Evolutionary conservation across 2,797 vertebrate genomes (phyloP).

Genomic region (Phyllotis vaccarum): DNA sequence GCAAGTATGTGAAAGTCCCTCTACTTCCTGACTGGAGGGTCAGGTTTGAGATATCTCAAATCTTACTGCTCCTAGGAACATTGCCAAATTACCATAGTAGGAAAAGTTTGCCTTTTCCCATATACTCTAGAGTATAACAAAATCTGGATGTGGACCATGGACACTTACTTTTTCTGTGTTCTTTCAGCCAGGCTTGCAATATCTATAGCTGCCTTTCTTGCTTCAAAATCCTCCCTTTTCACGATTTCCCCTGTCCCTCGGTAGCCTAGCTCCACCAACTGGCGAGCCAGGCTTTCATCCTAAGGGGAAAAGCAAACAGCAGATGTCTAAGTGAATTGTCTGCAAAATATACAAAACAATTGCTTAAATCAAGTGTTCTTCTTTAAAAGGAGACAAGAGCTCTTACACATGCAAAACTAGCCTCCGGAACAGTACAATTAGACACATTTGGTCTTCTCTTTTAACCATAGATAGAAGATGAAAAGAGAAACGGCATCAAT

Average conservation of each 20-base stretch:
- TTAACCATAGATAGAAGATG: slow-evolving; percentile 7
- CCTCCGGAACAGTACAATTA: slow-evolving; percentile 42
- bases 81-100: not conserved
- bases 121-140: not conserved
- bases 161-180: slow-evolving; percentile 89
- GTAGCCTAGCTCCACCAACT: slow-evolving; percentile 92
- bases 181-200: slow-evolving; percentile 87
- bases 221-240: slow-evolving; percentile 92
- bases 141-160: slow-evolving; percentile 9
- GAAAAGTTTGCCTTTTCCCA: not conserved
- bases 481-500: slow-evolving; percentile 34
- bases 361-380: slow-evolving; percentile 4
- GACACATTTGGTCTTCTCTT: slow-evolving; percentile 1
- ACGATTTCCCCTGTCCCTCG: slow-evolving; percentile 89
- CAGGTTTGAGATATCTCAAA: slow-evolving; percentile 13
- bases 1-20: not conserved
- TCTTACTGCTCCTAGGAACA: not conserved
- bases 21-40: not conserved
- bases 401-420: slow-evolving; percentile 16
- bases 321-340: not conserved
- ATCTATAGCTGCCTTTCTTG: slow-evolving; percentile 89
- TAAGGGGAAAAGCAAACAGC: slow-evolving; percentile 76
- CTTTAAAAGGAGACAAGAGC: slow-evolving; percentile 10
- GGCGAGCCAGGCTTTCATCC: slow-evolving; percentile 91
- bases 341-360: not conserved